Conservation (phyloP, 2,888 invertebrate genomes). For the Siphlonurus alternatus region DNA sequence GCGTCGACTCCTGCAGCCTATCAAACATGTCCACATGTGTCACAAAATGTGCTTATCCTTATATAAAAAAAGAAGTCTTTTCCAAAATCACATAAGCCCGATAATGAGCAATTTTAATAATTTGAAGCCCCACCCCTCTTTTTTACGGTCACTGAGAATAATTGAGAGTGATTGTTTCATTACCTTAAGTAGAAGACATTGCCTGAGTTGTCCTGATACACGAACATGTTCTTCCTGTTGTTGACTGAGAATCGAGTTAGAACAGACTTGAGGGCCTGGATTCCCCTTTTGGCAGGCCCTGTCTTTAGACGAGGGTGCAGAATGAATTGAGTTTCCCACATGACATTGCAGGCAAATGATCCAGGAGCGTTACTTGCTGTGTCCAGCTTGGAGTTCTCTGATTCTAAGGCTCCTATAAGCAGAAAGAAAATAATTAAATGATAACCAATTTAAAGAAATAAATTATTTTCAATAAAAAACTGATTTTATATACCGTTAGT, state of each 20-base stretch:
- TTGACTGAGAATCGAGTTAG: constrained; percentile 50
- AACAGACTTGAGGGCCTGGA: constrained; percentile 43
- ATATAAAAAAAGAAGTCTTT: too few relatives aligned
- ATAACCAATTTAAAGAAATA: too few relatives aligned
- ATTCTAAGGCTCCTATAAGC: too few relatives aligned
- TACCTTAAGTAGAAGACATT: constrained; percentile 44
- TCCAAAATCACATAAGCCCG: too few relatives aligned
- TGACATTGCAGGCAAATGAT: constrained; percentile 53
- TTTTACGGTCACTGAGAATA: too few relatives aligned
- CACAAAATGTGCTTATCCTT: too few relatives aligned
- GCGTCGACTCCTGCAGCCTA: constrained; percentile 25
- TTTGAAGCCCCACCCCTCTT: neutral
- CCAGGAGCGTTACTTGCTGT: constrained; percentile 39
- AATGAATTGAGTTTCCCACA: constrained; percentile 49
- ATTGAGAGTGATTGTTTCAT: constrained; percentile 9
- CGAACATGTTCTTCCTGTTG: constrained; percentile 60
- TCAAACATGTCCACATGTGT: too few relatives aligned
- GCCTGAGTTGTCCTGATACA: constrained; percentile 43
- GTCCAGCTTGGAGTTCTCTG: too few relatives aligned
- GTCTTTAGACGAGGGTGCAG: constrained; percentile 54
- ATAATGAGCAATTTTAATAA: neutral
- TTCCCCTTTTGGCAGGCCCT: constrained; percentile 38
- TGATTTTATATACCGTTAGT: neutral
- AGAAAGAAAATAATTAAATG: too few relatives aligned
- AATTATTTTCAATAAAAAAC: neutral